phyloP scores from a whole-genome alignment of 2,888 invertebrate genomes.

The Trissolcus brochymenae region DNA sequence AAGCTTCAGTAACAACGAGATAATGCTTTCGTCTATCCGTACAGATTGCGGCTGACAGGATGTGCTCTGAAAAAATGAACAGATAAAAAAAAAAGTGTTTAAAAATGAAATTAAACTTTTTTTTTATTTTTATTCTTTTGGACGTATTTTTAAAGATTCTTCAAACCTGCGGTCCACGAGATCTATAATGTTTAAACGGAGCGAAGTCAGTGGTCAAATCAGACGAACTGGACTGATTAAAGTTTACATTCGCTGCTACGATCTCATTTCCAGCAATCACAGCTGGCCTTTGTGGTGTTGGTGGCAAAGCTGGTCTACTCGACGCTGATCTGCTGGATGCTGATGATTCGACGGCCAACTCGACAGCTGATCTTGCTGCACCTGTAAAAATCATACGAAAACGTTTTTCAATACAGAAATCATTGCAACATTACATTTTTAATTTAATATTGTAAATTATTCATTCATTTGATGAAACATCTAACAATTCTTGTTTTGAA shows the following conservation, averaged over 20 bases:
- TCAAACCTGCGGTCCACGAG: constrained; percentile 67
- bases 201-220: constrained; percentile 65
- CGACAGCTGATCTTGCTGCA: too few relatives aligned
- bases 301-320: constrained; percentile 70
- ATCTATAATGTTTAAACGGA: constrained; percentile 70
- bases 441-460: too few relatives aligned
- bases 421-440: too few relatives aligned
- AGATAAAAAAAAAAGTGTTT: constrained; percentile 5
- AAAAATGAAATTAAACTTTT: background rate
- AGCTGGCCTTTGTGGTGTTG: constrained; percentile 71
- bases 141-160: background rate
- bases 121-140: constrained; percentile 2
- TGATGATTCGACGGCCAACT: too few relatives aligned
- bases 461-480: too few relatives aligned
- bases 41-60: constrained; percentile 75
- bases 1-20: constrained; percentile 91
- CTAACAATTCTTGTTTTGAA: too few relatives aligned
- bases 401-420: too few relatives aligned
- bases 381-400: too few relatives aligned
- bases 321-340: background rate
- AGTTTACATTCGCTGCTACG: constrained; percentile 62
- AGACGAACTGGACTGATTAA: constrained; percentile 53
- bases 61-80: constrained; percentile 59
- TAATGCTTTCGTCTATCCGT: constrained; percentile 89
- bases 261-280: constrained; percentile 76